These are phyloP conservation scores for Tragopan temminckii DNA, from an alignment of 2,797 vertebrate species.

Conservation along the genomic window DNA sequence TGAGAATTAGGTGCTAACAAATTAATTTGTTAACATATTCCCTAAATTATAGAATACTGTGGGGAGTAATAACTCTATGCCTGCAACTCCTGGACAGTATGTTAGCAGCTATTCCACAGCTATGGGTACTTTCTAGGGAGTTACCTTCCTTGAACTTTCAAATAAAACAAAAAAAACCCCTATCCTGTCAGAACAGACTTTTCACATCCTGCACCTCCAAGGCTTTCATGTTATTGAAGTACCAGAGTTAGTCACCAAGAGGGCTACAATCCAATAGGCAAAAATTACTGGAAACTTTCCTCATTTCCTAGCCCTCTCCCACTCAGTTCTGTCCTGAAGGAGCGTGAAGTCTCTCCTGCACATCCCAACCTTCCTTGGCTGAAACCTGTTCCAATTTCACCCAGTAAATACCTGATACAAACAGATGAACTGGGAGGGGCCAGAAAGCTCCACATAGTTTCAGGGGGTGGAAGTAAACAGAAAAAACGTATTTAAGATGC, in stretches of 20 bases:
- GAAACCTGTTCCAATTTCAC: constrained; percentile 63
- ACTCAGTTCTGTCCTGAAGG: neutral
- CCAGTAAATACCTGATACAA: constrained; percentile 83
- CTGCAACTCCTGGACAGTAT: neutral
- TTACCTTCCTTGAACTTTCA: neutral
- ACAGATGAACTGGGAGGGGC: constrained; percentile 81
- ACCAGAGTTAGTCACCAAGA: constrained; percentile 66
- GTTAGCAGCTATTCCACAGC: neutral
- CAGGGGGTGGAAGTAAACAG: constrained; percentile 86
- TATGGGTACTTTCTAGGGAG: neutral
- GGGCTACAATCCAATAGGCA: constrained; percentile 62
- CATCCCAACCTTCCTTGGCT: constrained; percentile 39
- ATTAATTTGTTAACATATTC: neutral
- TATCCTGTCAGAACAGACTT: neutral
- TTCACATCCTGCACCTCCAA: neutral
- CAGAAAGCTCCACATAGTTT: constrained; percentile 68
- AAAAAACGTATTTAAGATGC: constrained; percentile 94
- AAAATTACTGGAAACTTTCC: constrained; percentile 62
- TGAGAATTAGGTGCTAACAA: neutral
- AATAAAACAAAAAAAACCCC: neutral
- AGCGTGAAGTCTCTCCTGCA: constrained; percentile 7
- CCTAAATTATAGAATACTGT: neutral
- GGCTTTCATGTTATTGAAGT: neutral
- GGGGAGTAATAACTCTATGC: no score
- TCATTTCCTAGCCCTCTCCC: constrained; percentile 20